These are phyloP conservation scores for Uropsilus gracilis DNA, from an alignment of 2,113 vertebrate genomes.

Conservation along the genomic window DNA sequence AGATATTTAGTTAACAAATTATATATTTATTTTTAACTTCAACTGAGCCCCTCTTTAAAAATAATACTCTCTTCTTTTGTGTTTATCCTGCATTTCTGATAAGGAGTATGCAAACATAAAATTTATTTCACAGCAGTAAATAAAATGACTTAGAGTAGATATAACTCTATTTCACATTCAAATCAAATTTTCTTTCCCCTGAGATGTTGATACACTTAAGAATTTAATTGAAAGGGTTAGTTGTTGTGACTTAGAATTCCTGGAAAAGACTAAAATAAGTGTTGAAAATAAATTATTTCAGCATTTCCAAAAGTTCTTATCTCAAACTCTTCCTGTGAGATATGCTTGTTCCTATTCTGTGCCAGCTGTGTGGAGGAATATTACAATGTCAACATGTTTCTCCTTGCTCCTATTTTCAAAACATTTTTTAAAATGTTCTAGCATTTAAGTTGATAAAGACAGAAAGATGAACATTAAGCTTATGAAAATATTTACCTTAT, in stretches of 20 bases:
- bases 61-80: background rate
- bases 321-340: background rate
- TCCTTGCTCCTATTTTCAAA: background rate
- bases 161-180: background rate
- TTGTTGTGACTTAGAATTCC: background rate
- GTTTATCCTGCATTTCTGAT: background rate
- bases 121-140: background rate
- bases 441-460: background rate
- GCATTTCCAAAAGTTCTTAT: slow-evolving; percentile 6
- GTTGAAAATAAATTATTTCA: slow-evolving; percentile 21
- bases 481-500: background rate
- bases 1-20: background rate
- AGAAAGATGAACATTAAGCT: background rate
- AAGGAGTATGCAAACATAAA: background rate
- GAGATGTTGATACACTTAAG: background rate
- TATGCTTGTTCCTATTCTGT: background rate
- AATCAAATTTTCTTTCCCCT: background rate
- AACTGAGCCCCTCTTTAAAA: background rate
- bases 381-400: background rate
- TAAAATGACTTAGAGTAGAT: background rate
- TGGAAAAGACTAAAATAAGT: slow-evolving; percentile 6
- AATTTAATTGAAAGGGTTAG: background rate
- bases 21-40: background rate
- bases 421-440: background rate
- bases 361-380: background rate